Conservation (phyloP, 2,888 invertebrate species). For the Eueremaeus valkanovi region DNA sequence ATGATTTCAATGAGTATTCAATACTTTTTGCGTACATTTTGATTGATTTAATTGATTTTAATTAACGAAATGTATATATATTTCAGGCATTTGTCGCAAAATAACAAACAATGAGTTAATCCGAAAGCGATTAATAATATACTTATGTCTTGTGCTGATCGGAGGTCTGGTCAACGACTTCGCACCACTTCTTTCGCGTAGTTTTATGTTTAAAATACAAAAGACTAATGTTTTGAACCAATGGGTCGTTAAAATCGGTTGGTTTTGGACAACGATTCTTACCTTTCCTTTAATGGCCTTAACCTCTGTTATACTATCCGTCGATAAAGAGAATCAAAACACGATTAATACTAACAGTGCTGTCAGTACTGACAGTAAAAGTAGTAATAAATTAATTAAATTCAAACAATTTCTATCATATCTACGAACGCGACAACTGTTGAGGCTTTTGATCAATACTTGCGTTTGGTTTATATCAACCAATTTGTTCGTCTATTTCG, state of each 20-base stretch:
- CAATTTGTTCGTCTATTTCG: slow-evolving; percentile 29
- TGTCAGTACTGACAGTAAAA: slow-evolving; percentile 8
- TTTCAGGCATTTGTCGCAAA: slow-evolving; percentile 37
- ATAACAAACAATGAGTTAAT: slow-evolving; percentile 33
- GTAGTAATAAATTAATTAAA: neutral
- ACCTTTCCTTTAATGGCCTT: slow-evolving; percentile 38
- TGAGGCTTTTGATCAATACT: slow-evolving; percentile 31
- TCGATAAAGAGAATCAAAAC: neutral
- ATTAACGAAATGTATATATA: neutral
- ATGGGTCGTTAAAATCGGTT: slow-evolving; percentile 42
- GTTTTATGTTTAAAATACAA: slow-evolving; percentile 27
- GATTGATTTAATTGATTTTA: neutral
- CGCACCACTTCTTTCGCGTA: slow-evolving; percentile 23
- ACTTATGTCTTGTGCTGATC: slow-evolving; percentile 36
- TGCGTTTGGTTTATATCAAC: slow-evolving; percentile 41
- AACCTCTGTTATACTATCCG: neutral
- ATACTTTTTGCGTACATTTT: neutral
- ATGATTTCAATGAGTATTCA: slow-evolving; percentile 30
- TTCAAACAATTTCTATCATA: neutral
- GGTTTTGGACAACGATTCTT: slow-evolving; percentile 41
- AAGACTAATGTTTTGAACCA: slow-evolving; percentile 36
- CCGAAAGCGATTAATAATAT: slow-evolving; percentile 30
- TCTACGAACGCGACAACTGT: neutral
- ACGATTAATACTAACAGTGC: neutral
- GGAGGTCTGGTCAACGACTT: slow-evolving; percentile 41